Conservation (phyloP, 2,113 vertebrate genomes). For the Ia io region DNA sequence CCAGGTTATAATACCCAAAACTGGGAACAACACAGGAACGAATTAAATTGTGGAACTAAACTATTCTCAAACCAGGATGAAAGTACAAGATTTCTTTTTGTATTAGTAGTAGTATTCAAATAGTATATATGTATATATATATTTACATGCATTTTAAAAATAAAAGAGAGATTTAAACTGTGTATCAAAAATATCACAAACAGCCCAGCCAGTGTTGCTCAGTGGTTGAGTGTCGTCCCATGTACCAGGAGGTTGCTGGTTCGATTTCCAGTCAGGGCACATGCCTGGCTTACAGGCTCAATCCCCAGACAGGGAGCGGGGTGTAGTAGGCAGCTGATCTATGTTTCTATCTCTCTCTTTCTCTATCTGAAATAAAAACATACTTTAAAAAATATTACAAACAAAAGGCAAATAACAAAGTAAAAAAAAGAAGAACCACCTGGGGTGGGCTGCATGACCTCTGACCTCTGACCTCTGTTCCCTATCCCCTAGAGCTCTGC, state of each 20-base stretch:
- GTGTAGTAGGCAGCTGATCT: too few species aligned
- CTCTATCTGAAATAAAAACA: too few species aligned
- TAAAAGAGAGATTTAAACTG: neutral
- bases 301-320: too few species aligned
- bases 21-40: neutral
- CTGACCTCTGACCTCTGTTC: neutral
- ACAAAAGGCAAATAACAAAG: neutral
- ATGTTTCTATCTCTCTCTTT: too few species aligned
- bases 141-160: neutral
- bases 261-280: too few species aligned
- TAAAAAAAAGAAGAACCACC: neutral
- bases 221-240: too few species aligned
- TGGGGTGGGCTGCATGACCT: accelerated
- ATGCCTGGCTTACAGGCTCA: too few species aligned
- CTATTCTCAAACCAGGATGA: neutral
- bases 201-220: neutral
- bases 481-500: neutral
- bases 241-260: too few species aligned
- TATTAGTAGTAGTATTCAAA: neutral
- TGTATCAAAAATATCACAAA: neutral
- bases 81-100: neutral
- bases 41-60: neutral
- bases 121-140: neutral
- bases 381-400: too few species aligned
- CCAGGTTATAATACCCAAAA: neutral